phyloP scores from a whole-genome alignment of 2,113 vertebrate species.

The Tychaedon coryphoeus region DNA sequence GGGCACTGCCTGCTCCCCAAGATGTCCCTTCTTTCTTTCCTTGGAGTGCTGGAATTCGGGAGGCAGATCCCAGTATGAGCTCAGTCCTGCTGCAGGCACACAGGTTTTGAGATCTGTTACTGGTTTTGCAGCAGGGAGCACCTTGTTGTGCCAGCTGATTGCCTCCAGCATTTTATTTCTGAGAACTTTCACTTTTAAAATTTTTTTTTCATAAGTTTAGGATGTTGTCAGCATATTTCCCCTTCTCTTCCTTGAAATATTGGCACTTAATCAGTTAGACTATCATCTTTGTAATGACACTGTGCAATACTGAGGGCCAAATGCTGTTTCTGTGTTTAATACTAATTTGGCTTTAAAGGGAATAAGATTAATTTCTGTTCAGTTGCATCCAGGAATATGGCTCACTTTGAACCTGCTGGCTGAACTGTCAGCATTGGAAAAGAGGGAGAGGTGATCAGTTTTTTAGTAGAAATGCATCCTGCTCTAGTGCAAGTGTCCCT shows the following conservation, averaged over 20 bases:
- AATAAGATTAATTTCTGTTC: neutral
- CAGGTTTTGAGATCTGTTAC: neutral
- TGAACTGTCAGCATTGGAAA: neutral
- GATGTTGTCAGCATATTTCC: neutral
- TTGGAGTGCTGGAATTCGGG: neutral
- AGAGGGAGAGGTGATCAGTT: neutral
- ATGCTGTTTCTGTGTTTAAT: neutral
- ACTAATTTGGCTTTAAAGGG: neutral
- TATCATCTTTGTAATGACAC: neutral
- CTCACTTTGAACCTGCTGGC: neutral
- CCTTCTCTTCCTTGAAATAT: neutral
- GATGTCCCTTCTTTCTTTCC: neutral
- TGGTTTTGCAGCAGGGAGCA: neutral
- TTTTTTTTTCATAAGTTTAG: neutral
- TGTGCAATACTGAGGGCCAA: neutral
- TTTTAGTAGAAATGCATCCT: neutral
- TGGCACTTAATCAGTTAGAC: neutral
- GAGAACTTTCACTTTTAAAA: neutral
- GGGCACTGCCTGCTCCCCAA: neutral
- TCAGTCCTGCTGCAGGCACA: neutral
- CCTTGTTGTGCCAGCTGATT: neutral
- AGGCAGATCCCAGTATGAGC: neutral
- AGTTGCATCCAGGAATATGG: neutral
- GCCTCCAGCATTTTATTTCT: neutral
- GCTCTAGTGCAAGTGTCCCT: neutral